Base-by-base conservation (phyloP, 2,888 invertebrate genomes). In the Petrolisthes cinctipes region DNA sequence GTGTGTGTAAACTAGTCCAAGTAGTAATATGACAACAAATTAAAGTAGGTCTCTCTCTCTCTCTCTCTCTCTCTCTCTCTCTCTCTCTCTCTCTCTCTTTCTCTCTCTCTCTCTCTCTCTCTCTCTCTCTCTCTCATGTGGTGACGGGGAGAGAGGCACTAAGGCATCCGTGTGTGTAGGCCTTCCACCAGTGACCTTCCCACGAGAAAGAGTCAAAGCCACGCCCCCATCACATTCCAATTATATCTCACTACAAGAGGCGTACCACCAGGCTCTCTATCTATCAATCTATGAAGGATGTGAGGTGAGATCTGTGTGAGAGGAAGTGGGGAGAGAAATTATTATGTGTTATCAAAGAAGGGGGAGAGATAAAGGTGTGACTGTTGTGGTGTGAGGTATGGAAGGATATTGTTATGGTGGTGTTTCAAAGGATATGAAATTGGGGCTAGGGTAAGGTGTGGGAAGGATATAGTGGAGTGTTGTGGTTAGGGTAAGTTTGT, bases 51-150 rank as follows among this genome's bases (percentile, higher is more conserved):
- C 20, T 83, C 73, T 53, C 14, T 66, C 82, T 66, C 37, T 23
- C 82, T 66, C 6, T 66, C 82, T 66, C 23, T 17, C 20, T 71
- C 51, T 54, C 83, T n/a, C 73, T 20, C 23, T 82, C 20, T 20
- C 11, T 71, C 20, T 57, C 23, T n/a, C 68, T 51, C 54, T 56
- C 51, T 54, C 54, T 66, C 66, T 54, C 85, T 56, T 79, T 23
- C 66, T 20, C 23, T 66, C 66, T 57, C 61, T 66, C 84, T 66
- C 76, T 78, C 61, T 57, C 83, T 76, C 76, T 57, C 51, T 71
- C 71, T 71, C 71, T 71, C 71, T n/a, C n/a, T 71, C n/a, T n/a
- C 71, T 71, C 11, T 71, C 71, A 6, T 37, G 37, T 37, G 37
- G 37, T 37, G 37, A 37, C 37, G 37, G 37, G 37, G 0, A 37